A percentile compares a stretch with the other conserved stretches of the same genome.
These are phyloP conservation scores for Calameuta pallipes DNA, from an alignment of 2,888 invertebrate genomes.

Conservation along the genomic window DNA sequence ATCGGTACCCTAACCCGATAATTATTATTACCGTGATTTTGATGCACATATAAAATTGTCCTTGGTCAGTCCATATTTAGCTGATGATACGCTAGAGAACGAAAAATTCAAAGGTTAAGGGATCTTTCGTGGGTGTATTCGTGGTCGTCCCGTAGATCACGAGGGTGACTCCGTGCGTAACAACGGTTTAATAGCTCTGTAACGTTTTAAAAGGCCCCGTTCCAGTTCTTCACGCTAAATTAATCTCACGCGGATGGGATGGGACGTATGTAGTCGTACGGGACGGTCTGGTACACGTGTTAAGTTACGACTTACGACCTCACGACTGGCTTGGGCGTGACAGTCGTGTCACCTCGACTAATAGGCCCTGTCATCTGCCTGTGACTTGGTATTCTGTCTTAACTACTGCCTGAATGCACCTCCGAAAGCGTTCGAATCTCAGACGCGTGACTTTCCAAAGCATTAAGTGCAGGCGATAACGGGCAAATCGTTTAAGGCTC, in stretches of 20 bases:
- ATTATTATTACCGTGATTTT: neutral
- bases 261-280: slow-evolving; percentile 20
- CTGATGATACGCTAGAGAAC: neutral
- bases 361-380: slow-evolving; percentile 51
- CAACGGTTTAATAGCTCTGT: slow-evolving; percentile 7
- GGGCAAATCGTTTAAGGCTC: neutral
- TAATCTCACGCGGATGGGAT: slow-evolving; percentile 30
- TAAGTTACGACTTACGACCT: slow-evolving; percentile 43
- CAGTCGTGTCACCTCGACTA: slow-evolving; percentile 48
- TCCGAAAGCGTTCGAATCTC: neutral
- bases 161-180: neutral
- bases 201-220: slow-evolving; percentile 10
- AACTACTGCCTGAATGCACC: slow-evolving; percentile 1
- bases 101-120: neutral
- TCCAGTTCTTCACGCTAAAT: slow-evolving; percentile 31
- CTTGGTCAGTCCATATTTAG: neutral
- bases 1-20: neutral
- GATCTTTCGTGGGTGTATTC: neutral
- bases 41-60: neutral
- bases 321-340: slow-evolving; percentile 39
- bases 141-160: neutral
- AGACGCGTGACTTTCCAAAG: neutral
- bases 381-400: slow-evolving; percentile 3
- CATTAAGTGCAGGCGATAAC: neutral
- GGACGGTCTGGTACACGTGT: slow-evolving; percentile 40